Evolutionary conservation across 2,113 vertebrate genomes (phyloP), one percentile per base, ranked within the genome.

Genomic region (Lycaon pictus): DNA sequence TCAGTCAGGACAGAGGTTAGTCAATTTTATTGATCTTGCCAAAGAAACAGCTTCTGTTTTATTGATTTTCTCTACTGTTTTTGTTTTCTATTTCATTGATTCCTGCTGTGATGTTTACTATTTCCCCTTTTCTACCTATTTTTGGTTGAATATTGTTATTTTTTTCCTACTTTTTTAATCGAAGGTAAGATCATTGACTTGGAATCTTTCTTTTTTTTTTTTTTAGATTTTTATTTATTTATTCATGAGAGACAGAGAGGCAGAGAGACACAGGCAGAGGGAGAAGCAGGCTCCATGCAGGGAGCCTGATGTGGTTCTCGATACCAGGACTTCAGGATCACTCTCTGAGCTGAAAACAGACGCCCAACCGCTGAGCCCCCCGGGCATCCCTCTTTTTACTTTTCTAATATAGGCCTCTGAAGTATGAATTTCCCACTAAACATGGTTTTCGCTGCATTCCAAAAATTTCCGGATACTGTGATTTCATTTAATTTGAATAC

Each of bases 401-500:
- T 89, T 63, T 55, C 77, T 88, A 81, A 94, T 55, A 74, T 32
- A 76, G n/a, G n/a, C 7, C n/a, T 76, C 80, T 89, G 32, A 37
- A 72, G 55, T 55, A 65, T 60, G 60, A 71, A 72, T 83, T 65
- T 90, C n/a, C 20, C 35, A n/a, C n/a, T 43, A 74, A 74, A 55
- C 53, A 83, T 11, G 25, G 48, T 48, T 74, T 62, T 76, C 17
- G 27, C 56, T 63, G 19, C 25, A 82, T 89, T 62, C 56, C 13
- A 13, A 19, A 76, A 74, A 65, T 56, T 74, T 76, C 23, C 35
- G 48, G 37, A 37, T 65, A 58, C 51, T 82, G 12, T 51, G 60
- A 63, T 90, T 95, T 83, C n/a, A 83, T 56, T 83, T 35, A 72
- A 25, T 55, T 65, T n/a, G 65, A 74, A 89, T 83, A 74, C 35